Base-by-base conservation (phyloP, 2,888 invertebrate species). In the Sinotaia quadrata region DNA sequence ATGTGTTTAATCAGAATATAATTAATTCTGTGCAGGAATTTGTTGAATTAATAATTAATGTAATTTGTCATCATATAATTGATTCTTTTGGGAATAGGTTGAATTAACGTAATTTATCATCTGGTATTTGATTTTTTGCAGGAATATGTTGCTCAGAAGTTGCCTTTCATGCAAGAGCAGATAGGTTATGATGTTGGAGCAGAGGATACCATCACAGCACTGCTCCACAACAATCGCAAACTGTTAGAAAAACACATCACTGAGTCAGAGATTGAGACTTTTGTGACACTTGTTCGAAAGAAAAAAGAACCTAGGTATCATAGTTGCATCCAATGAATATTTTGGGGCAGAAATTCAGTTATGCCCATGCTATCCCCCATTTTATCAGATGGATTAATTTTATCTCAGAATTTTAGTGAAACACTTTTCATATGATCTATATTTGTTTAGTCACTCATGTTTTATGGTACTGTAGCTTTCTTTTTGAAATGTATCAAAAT, bases 91-190 rank as follows among this genome's bases (percentile, higher is more conserved):
- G n/a, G n/a, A n/a, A n/a, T n/a, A n/a, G n/a, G n/a, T n/a, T n/a
- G n/a, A n/a, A n/a, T 88, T 51, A 24, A 21, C 10, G 51, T 51
- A 12, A 12, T 12, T 59, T 37, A 8, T 31, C 10, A 34, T 8
- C n/a, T 34, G 18, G 15, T 49, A 24, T 4, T n/a, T 1, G 15
- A 5, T 57, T 33, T 21, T 33, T 77, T 75, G 21, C 88, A 95
- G 94, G 99, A 99, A 90, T 96, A 98, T 88, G 97, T 99, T 80
- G 98, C 99, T 18, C 97, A 97, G 88, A 95, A 98, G 89, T 98
- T 99, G 89, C 97, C 97, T 37, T 95, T 99, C 86, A 99, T 99
- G 97, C 99, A 99, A 90, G 97, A 97, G 87, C 98, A 99, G 91
- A 99, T 99, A 79, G 99, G 99, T 37, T 97, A 97, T 88, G 98